Conservation (phyloP, 2,113 vertebrate species). For the Nothobranchius kuhntae region DNA sequence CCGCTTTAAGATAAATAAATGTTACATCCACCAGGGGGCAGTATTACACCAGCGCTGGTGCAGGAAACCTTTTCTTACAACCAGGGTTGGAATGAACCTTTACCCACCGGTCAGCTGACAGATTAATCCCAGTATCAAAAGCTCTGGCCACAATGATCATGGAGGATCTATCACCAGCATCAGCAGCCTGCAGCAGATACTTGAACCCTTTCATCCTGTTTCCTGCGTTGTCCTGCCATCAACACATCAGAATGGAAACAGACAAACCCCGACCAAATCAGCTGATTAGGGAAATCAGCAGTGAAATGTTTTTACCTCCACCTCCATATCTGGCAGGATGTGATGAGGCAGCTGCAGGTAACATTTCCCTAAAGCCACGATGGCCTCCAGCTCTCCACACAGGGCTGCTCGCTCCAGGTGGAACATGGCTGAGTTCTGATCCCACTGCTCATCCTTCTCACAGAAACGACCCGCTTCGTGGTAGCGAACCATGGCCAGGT, state of each 20-base stretch:
- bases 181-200: constrained; percentile 89
- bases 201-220: constrained; percentile 89
- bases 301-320: constrained; percentile 79
- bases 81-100: not conserved
- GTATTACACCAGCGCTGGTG: not conserved
- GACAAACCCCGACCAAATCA: not conserved
- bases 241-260: not conserved
- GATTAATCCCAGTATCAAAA: constrained; percentile 86
- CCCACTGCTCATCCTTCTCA: constrained; percentile 88
- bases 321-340: constrained; percentile 85
- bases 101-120: constrained; percentile 86
- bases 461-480: constrained; percentile 94
- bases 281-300: not conserved
- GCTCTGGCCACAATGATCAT: constrained; percentile 94
- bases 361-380: constrained; percentile 89
- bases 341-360: constrained; percentile 91
- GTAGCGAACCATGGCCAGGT: constrained; percentile 95
- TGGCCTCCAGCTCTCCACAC: constrained; percentile 96
- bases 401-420: constrained; percentile 91
- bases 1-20: no score
- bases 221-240: constrained; percentile 84
- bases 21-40: constrained; percentile 27
- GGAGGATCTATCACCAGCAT: constrained; percentile 90
- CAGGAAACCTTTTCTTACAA: not conserved
- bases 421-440: constrained; percentile 87